Conservation (phyloP, 1,140 invertebrate genomes). For the Drosophila prosaltans region DNA sequence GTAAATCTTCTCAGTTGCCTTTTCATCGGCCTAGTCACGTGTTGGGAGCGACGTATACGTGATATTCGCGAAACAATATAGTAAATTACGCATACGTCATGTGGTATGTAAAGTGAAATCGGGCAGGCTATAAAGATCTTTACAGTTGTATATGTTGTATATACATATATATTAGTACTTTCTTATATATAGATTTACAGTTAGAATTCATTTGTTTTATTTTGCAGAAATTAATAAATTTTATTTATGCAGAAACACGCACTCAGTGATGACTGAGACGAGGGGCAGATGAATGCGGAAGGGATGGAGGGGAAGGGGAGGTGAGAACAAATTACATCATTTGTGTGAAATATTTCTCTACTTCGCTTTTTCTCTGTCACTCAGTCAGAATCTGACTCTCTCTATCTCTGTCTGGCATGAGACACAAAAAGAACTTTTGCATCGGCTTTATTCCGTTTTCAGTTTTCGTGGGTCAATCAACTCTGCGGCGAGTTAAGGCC, state of each 20-base stretch:
- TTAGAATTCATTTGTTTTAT: slow-evolving; percentile 13
- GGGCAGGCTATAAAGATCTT: slow-evolving; percentile 14
- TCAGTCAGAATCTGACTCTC: background rate
- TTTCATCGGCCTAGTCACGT: slow-evolving; percentile 35
- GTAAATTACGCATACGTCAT: slow-evolving; percentile 60
- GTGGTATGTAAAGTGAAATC: slow-evolving; percentile 40
- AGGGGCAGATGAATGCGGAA: background rate
- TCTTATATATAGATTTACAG: slow-evolving; percentile 7
- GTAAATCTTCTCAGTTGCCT: slow-evolving; percentile 36
- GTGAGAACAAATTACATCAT: slow-evolving; percentile 52
- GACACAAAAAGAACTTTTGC: slow-evolving; percentile 61
- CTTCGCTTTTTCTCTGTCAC: background rate
- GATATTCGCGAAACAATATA: slow-evolving; percentile 54
- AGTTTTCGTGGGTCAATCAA: slow-evolving; percentile 74
- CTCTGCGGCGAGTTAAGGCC: slow-evolving; percentile 39
- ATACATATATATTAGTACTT: slow-evolving; percentile 4
- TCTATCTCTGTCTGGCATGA: slow-evolving; percentile 6
- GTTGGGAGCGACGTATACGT: slow-evolving; percentile 48
- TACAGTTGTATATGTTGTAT: background rate
- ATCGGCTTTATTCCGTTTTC: slow-evolving; percentile 26
- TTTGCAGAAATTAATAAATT: slow-evolving; percentile 14
- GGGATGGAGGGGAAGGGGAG: background rate
- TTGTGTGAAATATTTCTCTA: slow-evolving; percentile 41
- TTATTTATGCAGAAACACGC: slow-evolving; percentile 30
- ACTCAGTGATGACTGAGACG: background rate